Conservation (phyloP, 2,113 vertebrate species). For the Corapipo altera region DNA sequence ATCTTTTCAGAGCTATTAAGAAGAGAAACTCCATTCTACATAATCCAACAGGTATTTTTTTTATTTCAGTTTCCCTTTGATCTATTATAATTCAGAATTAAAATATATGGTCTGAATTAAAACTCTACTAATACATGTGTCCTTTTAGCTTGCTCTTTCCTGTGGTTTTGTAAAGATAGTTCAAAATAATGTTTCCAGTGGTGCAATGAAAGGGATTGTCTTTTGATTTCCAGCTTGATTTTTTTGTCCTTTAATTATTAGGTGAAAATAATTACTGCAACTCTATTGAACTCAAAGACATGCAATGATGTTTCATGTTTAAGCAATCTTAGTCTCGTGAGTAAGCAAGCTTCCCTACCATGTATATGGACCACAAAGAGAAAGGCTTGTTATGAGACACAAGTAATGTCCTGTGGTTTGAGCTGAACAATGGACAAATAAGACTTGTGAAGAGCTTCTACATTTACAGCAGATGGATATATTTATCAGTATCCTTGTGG, state of each 20-base stretch:
- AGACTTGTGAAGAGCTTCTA: background rate
- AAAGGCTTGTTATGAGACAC: background rate
- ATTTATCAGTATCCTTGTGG: background rate
- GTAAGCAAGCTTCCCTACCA: background rate
- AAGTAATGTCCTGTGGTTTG: background rate
- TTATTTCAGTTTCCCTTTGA: conserved; percentile 9
- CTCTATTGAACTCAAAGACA: background rate
- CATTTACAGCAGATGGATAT: background rate
- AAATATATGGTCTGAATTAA: conserved; percentile 21
- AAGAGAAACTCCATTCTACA: background rate
- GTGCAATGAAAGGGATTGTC: background rate
- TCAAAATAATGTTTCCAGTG: background rate
- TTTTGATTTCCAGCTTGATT: background rate
- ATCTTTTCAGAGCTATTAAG: conserved; percentile 13
- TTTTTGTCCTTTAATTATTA: background rate
- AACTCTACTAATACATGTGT: background rate
- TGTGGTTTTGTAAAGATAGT: background rate
- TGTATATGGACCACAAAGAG: background rate
- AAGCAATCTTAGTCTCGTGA: background rate
- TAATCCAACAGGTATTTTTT: conserved; percentile 8
- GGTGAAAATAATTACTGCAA: background rate
- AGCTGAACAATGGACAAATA: background rate
- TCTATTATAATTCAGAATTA: conserved; percentile 20
- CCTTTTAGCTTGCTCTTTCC: background rate
- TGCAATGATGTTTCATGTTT: background rate